phyloP scores from a whole-genome alignment of 1,140 invertebrate genomes.

The Neodiprion pinetum region DNA sequence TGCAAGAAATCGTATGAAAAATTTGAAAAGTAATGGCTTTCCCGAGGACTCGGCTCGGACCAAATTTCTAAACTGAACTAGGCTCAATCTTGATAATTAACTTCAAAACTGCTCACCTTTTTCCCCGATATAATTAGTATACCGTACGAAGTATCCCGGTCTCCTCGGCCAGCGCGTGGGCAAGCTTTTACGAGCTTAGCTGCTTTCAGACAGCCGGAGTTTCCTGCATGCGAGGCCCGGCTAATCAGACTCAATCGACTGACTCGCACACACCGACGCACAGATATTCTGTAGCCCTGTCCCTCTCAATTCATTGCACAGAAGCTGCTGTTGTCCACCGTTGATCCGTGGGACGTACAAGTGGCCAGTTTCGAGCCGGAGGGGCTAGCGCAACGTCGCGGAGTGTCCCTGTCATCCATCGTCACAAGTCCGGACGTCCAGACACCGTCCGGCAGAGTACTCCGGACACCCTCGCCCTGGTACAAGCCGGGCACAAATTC shows the following conservation, averaged over 20 bases:
- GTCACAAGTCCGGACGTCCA: slow-evolving; percentile 20
- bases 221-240: slow-evolving; percentile 13
- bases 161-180: too few species aligned
- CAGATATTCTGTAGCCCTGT: slow-evolving; percentile 31
- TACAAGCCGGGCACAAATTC: slow-evolving; percentile 44
- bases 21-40: too few species aligned
- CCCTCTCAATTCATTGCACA: slow-evolving; percentile 43
- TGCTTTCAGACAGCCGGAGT: not conserved
- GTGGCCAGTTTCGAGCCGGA: slow-evolving; percentile 57
- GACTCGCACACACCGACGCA: slow-evolving; percentile 36
- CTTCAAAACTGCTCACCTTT: too few species aligned
- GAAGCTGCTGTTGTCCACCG: slow-evolving; percentile 59
- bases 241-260: slow-evolving; percentile 45
- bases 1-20: too few species aligned
- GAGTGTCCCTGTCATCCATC: slow-evolving; percentile 35
- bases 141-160: too few species aligned
- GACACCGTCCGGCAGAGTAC: slow-evolving; percentile 19
- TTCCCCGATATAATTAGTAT: too few species aligned
- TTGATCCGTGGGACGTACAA: slow-evolving; percentile 58
- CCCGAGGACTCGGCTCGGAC: too few species aligned
- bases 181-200: not conserved
- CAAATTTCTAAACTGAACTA: too few species aligned
- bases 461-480: slow-evolving; percentile 53
- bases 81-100: too few species aligned
- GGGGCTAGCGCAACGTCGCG: slow-evolving; percentile 44